Percentiles rank a stretch among this genome's conserved stretches.
Evolutionary conservation across 2,797 vertebrate genomes (phyloP).

Genomic region (Sparidentex hasta): DNA sequence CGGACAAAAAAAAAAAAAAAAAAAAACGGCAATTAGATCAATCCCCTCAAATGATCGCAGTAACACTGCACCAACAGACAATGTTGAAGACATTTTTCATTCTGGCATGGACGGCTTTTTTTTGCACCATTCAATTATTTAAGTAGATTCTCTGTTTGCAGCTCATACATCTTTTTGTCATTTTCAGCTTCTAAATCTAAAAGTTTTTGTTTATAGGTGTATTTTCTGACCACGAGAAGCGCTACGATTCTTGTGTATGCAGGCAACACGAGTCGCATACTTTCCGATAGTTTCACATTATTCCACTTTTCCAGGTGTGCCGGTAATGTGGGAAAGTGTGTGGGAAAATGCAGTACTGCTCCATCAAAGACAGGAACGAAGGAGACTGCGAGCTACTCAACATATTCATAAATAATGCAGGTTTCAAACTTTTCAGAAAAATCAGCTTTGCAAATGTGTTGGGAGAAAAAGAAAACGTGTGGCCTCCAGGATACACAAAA

Average conservation of each 20-base stretch:
- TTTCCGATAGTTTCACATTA: not conserved
- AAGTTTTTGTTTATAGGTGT: not conserved
- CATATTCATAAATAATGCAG: constrained; percentile 4
- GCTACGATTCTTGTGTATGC: not conserved
- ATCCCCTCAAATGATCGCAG: not conserved
- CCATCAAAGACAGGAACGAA: not conserved
- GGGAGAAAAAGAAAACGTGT: not conserved
- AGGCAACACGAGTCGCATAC: not conserved
- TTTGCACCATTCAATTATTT: not conserved
- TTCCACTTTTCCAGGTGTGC: not conserved
- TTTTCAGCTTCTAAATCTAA: not conserved
- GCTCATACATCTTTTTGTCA: not conserved
- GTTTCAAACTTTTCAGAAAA: constrained; percentile 1
- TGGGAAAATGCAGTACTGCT: not conserved
- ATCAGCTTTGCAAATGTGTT: constrained; percentile 1
- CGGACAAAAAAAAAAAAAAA: not conserved
- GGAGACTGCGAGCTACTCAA: not conserved
- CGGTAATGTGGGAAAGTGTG: not conserved
- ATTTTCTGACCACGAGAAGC: not conserved
- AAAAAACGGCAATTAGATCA: not conserved
- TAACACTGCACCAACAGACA: not conserved
- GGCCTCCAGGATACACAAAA: not conserved
- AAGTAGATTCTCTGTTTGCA: not conserved
- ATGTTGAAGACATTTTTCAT: not conserved
- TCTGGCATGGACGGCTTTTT: not conserved